These are phyloP conservation scores for Dromaius novaehollandiae DNA, from an alignment of 2,113 vertebrate genomes.

Conservation along the genomic window DNA sequence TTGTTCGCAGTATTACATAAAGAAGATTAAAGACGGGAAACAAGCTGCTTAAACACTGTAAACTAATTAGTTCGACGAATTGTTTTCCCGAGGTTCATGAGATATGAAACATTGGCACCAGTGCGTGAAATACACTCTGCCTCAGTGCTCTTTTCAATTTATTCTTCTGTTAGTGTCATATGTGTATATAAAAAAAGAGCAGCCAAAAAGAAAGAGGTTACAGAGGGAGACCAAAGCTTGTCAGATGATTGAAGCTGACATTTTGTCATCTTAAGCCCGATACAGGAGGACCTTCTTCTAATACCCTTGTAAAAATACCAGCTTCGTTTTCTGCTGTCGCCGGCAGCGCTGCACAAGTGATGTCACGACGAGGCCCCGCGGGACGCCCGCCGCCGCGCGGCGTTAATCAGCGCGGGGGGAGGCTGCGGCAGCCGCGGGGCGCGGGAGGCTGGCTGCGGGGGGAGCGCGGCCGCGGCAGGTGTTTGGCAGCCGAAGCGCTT, in stretches of 20 bases:
- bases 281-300: background rate
- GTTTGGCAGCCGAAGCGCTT: background rate
- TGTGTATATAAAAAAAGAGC: slow-evolving; percentile 67
- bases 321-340: slow-evolving; percentile 61
- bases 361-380: slow-evolving; percentile 57
- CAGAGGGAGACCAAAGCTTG: slow-evolving; percentile 60
- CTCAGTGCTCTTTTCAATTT: slow-evolving; percentile 84
- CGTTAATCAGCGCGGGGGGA: slow-evolving; percentile 31
- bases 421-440: too few species aligned
- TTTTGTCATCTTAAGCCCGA: slow-evolving; percentile 69
- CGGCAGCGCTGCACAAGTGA: slow-evolving; percentile 50
- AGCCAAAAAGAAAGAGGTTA: slow-evolving; percentile 66
- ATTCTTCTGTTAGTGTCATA: slow-evolving; percentile 81
- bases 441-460: too few species aligned
- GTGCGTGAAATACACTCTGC: slow-evolving; percentile 83
- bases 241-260: slow-evolving; percentile 68
- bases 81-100: slow-evolving; percentile 84
- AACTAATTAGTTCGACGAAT: slow-evolving; percentile 86
- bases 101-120: slow-evolving; percentile 81
- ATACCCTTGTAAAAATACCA: slow-evolving; percentile 60
- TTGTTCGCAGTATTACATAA: slow-evolving; percentile 80
- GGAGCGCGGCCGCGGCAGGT: background rate
- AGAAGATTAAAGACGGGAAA: slow-evolving; percentile 84
- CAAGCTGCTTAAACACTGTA: slow-evolving; percentile 86
- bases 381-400: slow-evolving; percentile 31